phyloP scores from a whole-genome alignment of 2,113 vertebrate genomes.

The Cyanoderma ruficeps region DNA sequence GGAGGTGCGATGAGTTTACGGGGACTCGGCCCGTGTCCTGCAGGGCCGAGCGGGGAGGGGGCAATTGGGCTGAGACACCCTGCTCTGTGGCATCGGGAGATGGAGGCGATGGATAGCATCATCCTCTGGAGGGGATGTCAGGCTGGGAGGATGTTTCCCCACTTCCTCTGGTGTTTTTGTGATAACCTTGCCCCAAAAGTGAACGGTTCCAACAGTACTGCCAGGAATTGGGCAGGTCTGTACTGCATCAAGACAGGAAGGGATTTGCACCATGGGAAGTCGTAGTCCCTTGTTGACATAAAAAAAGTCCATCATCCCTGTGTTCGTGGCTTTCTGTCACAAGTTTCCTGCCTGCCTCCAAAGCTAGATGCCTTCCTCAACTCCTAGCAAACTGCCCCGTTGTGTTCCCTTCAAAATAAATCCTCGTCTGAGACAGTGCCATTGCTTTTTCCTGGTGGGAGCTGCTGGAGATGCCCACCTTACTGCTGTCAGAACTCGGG shows the following conservation, averaged over 20 bases:
- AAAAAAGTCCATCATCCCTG: neutral
- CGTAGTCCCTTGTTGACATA: neutral
- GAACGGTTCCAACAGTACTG: accelerated
- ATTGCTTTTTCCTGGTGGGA: neutral
- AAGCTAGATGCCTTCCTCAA: neutral
- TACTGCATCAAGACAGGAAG: neutral
- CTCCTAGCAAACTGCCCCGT: neutral
- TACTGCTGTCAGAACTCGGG: neutral
- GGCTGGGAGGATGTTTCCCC: neutral
- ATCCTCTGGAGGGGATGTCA: neutral
- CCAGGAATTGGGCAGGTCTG: neutral
- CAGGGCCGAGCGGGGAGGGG: neutral
- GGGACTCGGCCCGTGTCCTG: too few relatives aligned
- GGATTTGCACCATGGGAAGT: neutral
- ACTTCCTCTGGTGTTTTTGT: neutral
- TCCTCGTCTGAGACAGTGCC: accelerated
- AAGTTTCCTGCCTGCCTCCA: neutral
- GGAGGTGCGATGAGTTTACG: neutral
- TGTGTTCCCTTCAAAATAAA: neutral
- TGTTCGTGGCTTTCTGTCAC: neutral
- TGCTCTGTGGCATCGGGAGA: neutral
- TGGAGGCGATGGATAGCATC: neutral
- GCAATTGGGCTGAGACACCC: too few relatives aligned
- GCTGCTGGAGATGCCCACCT: neutral
- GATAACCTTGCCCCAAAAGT: neutral